phyloP scores from a whole-genome alignment of 2,797 vertebrate species.

The Arctocebus calabarensis region DNA sequence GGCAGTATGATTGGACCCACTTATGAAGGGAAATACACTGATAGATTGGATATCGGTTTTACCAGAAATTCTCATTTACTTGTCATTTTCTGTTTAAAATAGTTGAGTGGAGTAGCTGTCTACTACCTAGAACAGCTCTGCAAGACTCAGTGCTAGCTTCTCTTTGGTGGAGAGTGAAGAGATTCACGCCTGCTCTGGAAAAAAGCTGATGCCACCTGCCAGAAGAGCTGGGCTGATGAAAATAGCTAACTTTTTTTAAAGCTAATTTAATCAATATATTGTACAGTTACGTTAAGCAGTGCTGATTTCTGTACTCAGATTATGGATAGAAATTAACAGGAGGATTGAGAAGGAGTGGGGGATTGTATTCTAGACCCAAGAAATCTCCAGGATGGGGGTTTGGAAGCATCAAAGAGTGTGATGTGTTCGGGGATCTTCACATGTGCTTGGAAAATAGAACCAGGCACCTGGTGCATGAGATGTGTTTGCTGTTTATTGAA shows the following conservation, averaged over 20 bases:
- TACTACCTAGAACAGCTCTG: not conserved
- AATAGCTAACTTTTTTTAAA: not conserved
- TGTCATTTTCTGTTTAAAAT: not conserved
- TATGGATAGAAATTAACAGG: conserved; percentile 17
- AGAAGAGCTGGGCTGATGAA: not conserved
- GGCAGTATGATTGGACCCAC: not conserved
- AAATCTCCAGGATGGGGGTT: not conserved
- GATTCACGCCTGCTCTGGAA: not conserved
- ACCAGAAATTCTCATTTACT: not conserved
- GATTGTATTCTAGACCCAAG: not conserved
- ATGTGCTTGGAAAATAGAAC: not conserved
- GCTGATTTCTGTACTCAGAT: conserved; percentile 7
- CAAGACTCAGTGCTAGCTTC: not conserved
- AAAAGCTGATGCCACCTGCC: not conserved
- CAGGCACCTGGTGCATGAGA: not conserved
- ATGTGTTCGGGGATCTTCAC: not conserved
- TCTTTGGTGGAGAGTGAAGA: not conserved
- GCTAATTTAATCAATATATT: not conserved
- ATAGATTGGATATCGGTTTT: not conserved
- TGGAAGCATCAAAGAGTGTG: too few species aligned
- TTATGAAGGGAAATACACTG: not conserved
- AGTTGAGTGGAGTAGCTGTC: not conserved
- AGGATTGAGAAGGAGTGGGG: not conserved
- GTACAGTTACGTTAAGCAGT: not conserved
- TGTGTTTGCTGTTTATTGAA: not conserved